These are phyloP conservation scores for Dinoponera quadriceps DNA, from an alignment of 1,140 invertebrate species.

Conservation along the genomic window DNA sequence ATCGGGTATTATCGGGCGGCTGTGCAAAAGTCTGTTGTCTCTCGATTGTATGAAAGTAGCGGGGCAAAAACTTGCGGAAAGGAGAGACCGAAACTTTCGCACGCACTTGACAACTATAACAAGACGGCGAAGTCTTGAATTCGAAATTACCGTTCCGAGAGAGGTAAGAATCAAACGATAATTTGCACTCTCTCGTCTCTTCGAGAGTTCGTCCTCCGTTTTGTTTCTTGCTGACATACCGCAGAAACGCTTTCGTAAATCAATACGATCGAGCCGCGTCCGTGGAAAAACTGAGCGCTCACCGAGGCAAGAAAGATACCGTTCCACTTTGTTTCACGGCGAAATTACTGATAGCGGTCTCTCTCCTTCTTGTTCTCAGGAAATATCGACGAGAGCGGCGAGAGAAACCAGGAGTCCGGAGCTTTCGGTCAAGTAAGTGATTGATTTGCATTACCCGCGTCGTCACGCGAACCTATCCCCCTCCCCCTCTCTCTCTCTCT, in stretches of 20 bases:
- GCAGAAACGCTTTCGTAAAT: constrained; percentile 24
- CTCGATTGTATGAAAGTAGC: too few species aligned
- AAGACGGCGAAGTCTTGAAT: background rate
- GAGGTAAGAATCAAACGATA: background rate
- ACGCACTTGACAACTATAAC: too few species aligned
- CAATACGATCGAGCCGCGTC: constrained; percentile 14
- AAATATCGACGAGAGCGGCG: constrained; percentile 67
- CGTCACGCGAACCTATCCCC: too few species aligned
- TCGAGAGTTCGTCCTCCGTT: background rate
- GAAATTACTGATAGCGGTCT: constrained; percentile 24
- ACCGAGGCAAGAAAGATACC: constrained; percentile 14
- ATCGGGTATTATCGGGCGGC: too few species aligned
- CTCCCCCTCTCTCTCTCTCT: too few species aligned
- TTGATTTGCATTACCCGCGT: background rate
- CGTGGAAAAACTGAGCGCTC: constrained; percentile 33
- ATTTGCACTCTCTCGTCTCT: constrained; percentile 35
- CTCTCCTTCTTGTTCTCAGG: constrained; percentile 65
- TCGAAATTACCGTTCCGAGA: background rate
- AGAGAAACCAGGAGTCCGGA: constrained; percentile 77
- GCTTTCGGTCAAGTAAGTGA: constrained; percentile 80
- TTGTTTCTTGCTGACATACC: constrained; percentile 5
- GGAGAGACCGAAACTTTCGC: too few species aligned
- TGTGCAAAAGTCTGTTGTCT: too few species aligned
- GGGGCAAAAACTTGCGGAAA: too few species aligned
- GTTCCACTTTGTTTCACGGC: constrained; percentile 45